Evolutionary conservation across 1,140 invertebrate species (phyloP), one percentile per base, ranked within the genome.

Genomic region (Nasonia longicornis): DNA sequence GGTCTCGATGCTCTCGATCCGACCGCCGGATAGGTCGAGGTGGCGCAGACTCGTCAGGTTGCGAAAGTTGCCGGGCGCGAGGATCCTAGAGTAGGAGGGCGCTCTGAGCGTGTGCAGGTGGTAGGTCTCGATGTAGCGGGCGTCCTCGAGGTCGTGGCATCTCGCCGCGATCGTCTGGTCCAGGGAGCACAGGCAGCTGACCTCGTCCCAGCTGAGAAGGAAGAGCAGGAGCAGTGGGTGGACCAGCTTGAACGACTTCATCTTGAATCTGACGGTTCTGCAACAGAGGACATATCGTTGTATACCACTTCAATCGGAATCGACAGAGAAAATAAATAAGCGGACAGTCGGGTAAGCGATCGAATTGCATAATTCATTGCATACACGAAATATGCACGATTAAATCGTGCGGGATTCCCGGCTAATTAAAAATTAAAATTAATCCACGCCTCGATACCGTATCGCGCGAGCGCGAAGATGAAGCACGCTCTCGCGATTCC

Each of bases 141-240:
- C 75, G 70, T 91, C 89, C 0, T 88, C 85, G n/a, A 91, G 75
- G 10, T 87, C 82, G n/a, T 85, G 63, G 77, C 90, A 91, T 20
- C 77, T 14, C 0, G 87, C 86, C 2, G 45, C 38, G 7, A 86
- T 84, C 2, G 77, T 81, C 74, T 86, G 86, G 22, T 86, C 58
- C 31, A 86, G 8, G 3, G 22, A 70, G 77, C 89, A 90, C 0
- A 83, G 79, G 4, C 85, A 87, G n/a, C 83, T 77, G 14, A 80
- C 78, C 48, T 67, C 58, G 67, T 80, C 80, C 70, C 77, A 86
- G 16, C 79, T 80, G 22, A 81, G 67, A 42, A 89, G 74, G 63
- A 88, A 79, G 29, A 85, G 64, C 52, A 88, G 72, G 11, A 90
- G 77, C 11, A 87, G 77, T 76, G 87, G 58, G 69, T 83, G 72